A percentile compares a stretch with the other conserved stretches of the same genome.
phyloP scores from a whole-genome alignment of 2,888 invertebrate species.

The Rhabditophanes sp. region DNA sequence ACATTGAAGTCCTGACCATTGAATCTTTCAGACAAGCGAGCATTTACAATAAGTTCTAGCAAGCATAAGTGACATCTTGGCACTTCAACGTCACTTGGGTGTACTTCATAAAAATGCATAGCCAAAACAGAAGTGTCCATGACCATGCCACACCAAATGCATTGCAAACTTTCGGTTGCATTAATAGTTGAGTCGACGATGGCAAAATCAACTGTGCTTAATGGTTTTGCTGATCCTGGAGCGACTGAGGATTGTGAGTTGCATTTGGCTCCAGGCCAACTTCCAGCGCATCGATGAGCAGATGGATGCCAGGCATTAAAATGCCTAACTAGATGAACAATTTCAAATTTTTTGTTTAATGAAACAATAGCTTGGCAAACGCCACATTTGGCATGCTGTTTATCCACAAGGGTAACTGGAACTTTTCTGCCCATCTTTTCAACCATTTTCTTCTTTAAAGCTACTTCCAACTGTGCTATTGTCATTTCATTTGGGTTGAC shows the following conservation, averaged over 20 bases:
- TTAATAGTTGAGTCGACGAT: constrained; percentile 27
- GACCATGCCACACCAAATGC: constrained; percentile 43
- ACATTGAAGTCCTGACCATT: constrained; percentile 34
- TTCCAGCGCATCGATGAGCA: constrained; percentile 36
- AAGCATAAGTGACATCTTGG: constrained; percentile 41
- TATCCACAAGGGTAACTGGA: constrained; percentile 39
- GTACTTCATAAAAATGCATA: constrained; percentile 41
- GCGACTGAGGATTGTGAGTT: too few species aligned
- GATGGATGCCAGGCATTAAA: constrained; percentile 44
- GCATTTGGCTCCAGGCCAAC: constrained; percentile 30
- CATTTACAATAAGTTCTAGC: constrained; percentile 37
- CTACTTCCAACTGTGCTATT: constrained; percentile 25
- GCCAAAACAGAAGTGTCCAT: constrained; percentile 26
- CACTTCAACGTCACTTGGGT: constrained; percentile 37
- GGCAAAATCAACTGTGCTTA: constrained; percentile 30
- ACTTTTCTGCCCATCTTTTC: constrained; percentile 41
- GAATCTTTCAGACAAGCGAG: constrained; percentile 32
- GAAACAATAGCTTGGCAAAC: constrained; percentile 37
- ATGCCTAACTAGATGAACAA: constrained; percentile 39
- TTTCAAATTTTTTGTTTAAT: constrained; percentile 41
- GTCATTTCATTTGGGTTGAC: constrained; percentile 38
- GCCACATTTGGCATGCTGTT: constrained; percentile 38
- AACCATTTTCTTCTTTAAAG: constrained; percentile 34
- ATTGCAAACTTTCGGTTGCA: constrained; percentile 34
- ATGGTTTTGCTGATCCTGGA: constrained; percentile 16